These are phyloP conservation scores for Leptopilina myrica DNA, from an alignment of 2,888 invertebrate species.

Conservation along the genomic window DNA sequence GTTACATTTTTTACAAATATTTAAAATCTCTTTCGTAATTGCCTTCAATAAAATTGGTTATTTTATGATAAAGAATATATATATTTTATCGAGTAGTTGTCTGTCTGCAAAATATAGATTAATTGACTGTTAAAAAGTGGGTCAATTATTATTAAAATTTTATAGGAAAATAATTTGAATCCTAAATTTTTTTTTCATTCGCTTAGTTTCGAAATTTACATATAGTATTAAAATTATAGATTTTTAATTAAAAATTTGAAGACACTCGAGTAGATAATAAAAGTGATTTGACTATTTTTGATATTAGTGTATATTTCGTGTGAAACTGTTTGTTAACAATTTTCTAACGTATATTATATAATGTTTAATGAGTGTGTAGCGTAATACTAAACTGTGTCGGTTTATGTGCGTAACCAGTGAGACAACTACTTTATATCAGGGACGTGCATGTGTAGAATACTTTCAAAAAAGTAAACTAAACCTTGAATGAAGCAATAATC, in stretches of 20 bases:
- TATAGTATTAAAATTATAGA: too few relatives aligned
- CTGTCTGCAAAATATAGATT: background rate
- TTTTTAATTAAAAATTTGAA: too few relatives aligned
- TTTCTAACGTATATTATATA: constrained; percentile 15
- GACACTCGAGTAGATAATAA: too few relatives aligned
- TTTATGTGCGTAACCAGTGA: constrained; percentile 18
- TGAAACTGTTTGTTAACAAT: background rate
- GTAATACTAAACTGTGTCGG: constrained; percentile 12
- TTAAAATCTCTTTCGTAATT: background rate
- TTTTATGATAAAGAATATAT: background rate
- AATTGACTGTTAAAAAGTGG: background rate
- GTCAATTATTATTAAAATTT: background rate
- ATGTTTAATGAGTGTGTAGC: constrained; percentile 21
- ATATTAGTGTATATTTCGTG: background rate
- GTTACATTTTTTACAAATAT: background rate
- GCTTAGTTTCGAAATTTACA: too few relatives aligned
- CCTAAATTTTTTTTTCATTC: background rate
- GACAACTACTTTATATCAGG: constrained; percentile 22
- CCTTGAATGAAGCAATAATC: constrained; percentile 29
- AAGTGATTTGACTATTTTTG: background rate
- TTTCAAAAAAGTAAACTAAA: constrained; percentile 6
- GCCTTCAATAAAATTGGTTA: too few relatives aligned
- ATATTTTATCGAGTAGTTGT: background rate
- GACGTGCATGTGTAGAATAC: constrained; percentile 15
- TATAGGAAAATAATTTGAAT: background rate